A percentile compares a stretch with the other conserved stretches of the same genome.
Conservation (phyloP, 2,797 vertebrate genomes). For the Parotocinclus haroldoi region DNA sequence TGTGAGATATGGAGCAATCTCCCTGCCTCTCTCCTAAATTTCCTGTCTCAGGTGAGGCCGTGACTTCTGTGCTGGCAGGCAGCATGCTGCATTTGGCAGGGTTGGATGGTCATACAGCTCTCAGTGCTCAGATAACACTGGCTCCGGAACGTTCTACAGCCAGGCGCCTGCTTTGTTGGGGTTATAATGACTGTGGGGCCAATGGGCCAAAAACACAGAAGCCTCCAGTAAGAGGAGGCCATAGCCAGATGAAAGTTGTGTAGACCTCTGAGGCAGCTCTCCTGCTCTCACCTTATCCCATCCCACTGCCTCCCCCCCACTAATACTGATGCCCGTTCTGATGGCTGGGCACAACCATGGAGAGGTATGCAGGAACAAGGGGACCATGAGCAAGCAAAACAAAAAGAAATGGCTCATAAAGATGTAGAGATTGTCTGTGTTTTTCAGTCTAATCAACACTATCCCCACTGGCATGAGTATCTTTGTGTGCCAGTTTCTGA, state of each 20-base stretch:
- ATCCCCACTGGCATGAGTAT: conserved; percentile 33
- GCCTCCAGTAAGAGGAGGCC: conserved; percentile 31
- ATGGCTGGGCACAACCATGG: conserved; percentile 29
- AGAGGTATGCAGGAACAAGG: conserved; percentile 39
- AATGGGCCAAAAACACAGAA: conserved; percentile 38
- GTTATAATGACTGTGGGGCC: conserved; percentile 38
- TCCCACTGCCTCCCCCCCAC: conserved; percentile 8
- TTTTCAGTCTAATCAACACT: conserved; percentile 23
- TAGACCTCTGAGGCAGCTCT: conserved; percentile 21
- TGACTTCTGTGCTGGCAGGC: conserved; percentile 38
- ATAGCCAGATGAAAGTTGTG: conserved; percentile 1
- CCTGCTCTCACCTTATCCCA: conserved; percentile 23
- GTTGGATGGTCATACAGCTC: conserved; percentile 37
- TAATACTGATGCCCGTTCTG: conserved; percentile 15
- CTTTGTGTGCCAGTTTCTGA: conserved; percentile 15
- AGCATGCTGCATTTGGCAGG: conserved; percentile 42
- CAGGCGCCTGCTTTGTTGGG: conserved; percentile 48
- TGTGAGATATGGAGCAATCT: conserved; percentile 1
- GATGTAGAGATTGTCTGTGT: conserved; percentile 29
- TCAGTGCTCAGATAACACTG: conserved; percentile 49
- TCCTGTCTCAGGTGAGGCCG: conserved; percentile 37
- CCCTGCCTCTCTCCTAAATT: conserved; percentile 14
- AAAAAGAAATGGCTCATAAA: conserved; percentile 39
- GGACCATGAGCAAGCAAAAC: conserved; percentile 35
- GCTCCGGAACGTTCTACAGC: conserved; percentile 47